phyloP scores from a whole-genome alignment of 2,113 vertebrate species.

The Stomatorhinus ivindoensis region DNA sequence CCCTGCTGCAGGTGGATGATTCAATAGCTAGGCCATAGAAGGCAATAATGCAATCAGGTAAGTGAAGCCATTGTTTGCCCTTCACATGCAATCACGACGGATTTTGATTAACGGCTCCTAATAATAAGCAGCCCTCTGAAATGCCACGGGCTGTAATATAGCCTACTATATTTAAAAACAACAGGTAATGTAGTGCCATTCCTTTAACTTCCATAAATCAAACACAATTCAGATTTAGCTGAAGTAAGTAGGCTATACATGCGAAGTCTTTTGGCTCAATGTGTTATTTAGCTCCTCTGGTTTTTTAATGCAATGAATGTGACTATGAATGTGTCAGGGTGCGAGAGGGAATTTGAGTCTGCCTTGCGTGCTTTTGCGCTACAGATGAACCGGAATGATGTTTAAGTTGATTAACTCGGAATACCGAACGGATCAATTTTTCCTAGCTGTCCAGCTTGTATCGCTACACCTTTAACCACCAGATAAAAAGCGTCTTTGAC shows the following conservation, averaged over 20 bases:
- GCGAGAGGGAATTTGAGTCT: rapidly evolving
- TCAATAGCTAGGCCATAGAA: constrained; percentile 55
- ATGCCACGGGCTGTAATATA: background rate
- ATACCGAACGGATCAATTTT: constrained; percentile 23
- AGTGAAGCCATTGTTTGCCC: background rate
- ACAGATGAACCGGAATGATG: background rate
- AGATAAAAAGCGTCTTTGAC: background rate
- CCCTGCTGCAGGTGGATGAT: constrained; percentile 33
- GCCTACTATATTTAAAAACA: background rate
- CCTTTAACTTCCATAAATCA: background rate
- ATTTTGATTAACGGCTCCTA: background rate
- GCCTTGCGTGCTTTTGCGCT: constrained; percentile 16
- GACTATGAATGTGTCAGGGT: constrained; percentile 27
- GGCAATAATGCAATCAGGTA: constrained; percentile 70
- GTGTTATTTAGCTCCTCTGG: constrained; percentile 27
- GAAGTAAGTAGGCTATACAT: background rate
- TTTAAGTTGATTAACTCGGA: background rate
- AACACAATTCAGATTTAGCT: constrained; percentile 20
- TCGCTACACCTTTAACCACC: background rate
- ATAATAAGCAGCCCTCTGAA: background rate
- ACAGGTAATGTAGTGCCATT: background rate
- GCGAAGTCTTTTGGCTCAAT: background rate
- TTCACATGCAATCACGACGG: background rate
- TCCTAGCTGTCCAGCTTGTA: background rate
- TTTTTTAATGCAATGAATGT: constrained; percentile 38